Conservation (phyloP, 2,113 vertebrate genomes). For the Hippocampus barbouri region DNA sequence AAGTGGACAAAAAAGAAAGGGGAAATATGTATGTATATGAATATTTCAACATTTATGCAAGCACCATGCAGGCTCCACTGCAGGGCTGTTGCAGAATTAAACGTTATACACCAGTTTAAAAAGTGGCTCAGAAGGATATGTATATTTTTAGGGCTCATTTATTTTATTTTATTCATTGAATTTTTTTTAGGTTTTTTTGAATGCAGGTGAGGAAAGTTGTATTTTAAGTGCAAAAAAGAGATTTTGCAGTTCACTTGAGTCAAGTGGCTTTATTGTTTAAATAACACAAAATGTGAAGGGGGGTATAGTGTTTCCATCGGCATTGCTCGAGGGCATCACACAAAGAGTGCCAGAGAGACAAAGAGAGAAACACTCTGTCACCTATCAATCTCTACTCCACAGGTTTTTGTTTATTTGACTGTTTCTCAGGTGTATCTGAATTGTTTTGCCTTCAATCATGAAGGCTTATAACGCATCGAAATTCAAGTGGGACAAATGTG, state of each 20-base stretch:
- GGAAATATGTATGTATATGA: slow-evolving; percentile 63
- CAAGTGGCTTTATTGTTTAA: slow-evolving; percentile 42
- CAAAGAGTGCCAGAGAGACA: slow-evolving; percentile 48
- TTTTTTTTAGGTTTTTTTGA: slow-evolving; percentile 5
- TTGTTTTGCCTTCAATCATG: slow-evolving; percentile 40
- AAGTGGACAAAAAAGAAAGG: slow-evolving; percentile 46
- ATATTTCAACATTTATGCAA: slow-evolving; percentile 72
- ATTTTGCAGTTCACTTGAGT: slow-evolving; percentile 60
- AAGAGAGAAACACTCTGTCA: slow-evolving; percentile 55
- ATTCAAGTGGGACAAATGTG: slow-evolving; percentile 50
- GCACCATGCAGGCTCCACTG: slow-evolving; percentile 40
- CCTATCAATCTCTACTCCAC: slow-evolving; percentile 61
- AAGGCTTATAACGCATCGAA: slow-evolving; percentile 34
- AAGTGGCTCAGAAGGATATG: slow-evolving; percentile 10
- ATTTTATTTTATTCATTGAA: neutral
- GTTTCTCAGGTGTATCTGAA: slow-evolving; percentile 50
- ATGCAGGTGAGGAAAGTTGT: slow-evolving; percentile 51
- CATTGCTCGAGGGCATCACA: slow-evolving; percentile 62
- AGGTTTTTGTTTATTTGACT: slow-evolving; percentile 54
- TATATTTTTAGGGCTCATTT: slow-evolving; percentile 10
- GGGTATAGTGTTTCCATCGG: slow-evolving; percentile 59
- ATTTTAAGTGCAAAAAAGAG: slow-evolving; percentile 39
- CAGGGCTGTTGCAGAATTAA: slow-evolving; percentile 32
- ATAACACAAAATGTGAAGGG: slow-evolving; percentile 63
- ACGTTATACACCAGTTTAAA: slow-evolving; percentile 14